phyloP scores from a whole-genome alignment of 2,113 vertebrate genomes.

The sheep (Ovis aries) region ARS-UI_Ramb_v3.0 NC_056056.1:23333501-23334000 shows the following conservation, averaged over 20 bases:
- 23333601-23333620: neutral
- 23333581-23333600: neutral
- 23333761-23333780: neutral
- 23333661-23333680: neutral
- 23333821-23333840: neutral
- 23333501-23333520: neutral
- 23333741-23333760: neutral
- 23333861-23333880: neutral
- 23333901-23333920: neutral
- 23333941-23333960: neutral
- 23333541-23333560: neutral
- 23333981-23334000: neutral
- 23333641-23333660: neutral
- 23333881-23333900: neutral
- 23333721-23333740: neutral
- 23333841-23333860: neutral
- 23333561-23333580: neutral
- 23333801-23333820: neutral
- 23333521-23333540: neutral
- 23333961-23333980: neutral
- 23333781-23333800: neutral
- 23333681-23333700: neutral
- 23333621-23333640: neutral
- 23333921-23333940: neutral
- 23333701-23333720: neutral